These are phyloP conservation scores for Lomographa bimaculata DNA, from an alignment of 2,888 invertebrate species.

Conservation along the genomic window DNA sequence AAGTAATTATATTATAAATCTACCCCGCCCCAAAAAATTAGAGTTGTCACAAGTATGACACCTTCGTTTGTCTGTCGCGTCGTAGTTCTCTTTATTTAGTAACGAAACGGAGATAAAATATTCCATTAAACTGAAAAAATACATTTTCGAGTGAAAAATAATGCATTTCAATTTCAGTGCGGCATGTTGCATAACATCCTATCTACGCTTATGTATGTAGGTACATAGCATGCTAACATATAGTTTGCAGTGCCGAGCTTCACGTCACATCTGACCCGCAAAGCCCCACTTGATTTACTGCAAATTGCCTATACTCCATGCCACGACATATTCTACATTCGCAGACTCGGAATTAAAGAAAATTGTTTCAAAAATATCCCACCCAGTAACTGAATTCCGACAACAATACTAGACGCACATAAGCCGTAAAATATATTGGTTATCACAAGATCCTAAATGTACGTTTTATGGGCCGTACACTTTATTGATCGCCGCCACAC, in stretches of 20 bases:
- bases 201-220: background rate
- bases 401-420: conserved; percentile 20
- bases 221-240: conserved; percentile 7
- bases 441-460: conserved; percentile 29
- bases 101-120: no score
- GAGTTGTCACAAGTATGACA: no score
- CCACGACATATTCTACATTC: conserved; percentile 24
- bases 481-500: conserved; percentile 31
- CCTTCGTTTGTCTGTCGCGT: no score
- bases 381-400: conserved; percentile 2
- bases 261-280: conserved; percentile 37
- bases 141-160: no score
- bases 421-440: conserved; percentile 26
- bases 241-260: conserved; percentile 27
- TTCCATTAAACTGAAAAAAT: no score
- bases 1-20: no score
- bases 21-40: no score
- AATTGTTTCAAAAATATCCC: conserved; percentile 9
- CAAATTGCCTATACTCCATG: conserved; percentile 50
- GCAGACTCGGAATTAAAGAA: conserved; percentile 2
- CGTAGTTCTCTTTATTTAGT: no score
- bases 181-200: conserved; percentile 17
- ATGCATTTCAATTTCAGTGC: no score
- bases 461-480: conserved; percentile 31
- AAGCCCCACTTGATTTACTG: conserved; percentile 53